phyloP scores from a whole-genome alignment of 2,888 invertebrate species.

The Ischnura elegans region DNA sequence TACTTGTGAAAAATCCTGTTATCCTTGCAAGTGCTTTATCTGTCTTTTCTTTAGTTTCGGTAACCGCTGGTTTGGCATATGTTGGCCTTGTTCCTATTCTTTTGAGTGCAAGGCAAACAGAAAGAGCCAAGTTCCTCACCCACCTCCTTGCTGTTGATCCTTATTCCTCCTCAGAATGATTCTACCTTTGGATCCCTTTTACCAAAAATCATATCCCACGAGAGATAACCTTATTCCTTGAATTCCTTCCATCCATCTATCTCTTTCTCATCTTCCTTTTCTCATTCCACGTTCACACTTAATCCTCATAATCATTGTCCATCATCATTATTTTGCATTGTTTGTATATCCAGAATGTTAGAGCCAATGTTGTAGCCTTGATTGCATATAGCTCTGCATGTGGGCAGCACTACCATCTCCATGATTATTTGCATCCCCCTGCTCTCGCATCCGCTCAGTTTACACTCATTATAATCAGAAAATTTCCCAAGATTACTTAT shows the following conservation, averaged over 20 bases:
- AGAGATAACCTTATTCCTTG: not conserved
- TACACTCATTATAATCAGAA: not conserved
- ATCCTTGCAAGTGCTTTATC: constrained; percentile 31
- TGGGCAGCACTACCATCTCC: not conserved
- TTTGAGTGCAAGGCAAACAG: not conserved
- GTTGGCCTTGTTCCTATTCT: not conserved
- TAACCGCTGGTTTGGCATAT: constrained; percentile 21
- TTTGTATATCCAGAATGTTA: not conserved
- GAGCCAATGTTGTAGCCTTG: not conserved
- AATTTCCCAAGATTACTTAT: no score
- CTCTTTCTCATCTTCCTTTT: not conserved
- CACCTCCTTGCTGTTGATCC: not conserved
- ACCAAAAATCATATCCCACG: not conserved
- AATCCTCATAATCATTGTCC: not conserved
- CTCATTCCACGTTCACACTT: not conserved
- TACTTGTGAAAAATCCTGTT: constrained; percentile 13
- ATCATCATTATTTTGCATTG: not conserved
- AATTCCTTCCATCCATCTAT: not conserved
- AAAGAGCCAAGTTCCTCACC: not conserved
- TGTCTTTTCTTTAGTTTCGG: constrained; percentile 30
- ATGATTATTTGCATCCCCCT: not conserved
- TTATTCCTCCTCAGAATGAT: not conserved
- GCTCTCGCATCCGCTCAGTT: not conserved
- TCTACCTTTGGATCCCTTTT: not conserved
- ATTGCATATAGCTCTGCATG: not conserved